Conservation (phyloP, 2,797 vertebrate species). For the Rhinogobio ventralis region DNA sequence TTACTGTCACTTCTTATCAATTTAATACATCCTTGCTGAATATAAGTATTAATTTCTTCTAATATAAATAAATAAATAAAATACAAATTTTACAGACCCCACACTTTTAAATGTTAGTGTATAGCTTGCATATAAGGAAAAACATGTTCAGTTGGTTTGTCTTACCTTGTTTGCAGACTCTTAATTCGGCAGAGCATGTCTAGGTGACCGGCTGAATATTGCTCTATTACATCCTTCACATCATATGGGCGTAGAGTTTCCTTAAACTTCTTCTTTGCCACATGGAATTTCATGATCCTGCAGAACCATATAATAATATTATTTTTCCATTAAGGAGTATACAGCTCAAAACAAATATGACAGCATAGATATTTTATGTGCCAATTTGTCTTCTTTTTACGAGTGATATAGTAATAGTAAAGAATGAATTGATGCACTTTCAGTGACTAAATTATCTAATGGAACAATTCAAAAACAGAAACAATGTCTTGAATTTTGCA, state of each 20-base stretch:
- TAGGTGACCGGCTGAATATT: slow-evolving; percentile 97
- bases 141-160: slow-evolving; percentile 55
- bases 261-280: slow-evolving; percentile 98
- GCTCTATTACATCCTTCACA: slow-evolving; percentile 98
- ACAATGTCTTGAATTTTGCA: background rate
- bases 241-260: slow-evolving; percentile 97
- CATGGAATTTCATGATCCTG: slow-evolving; percentile 98
- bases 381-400: background rate
- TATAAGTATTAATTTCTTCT: background rate
- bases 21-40: background rate
- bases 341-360: background rate
- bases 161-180: slow-evolving; percentile 95
- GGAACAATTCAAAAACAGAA: too few relatives aligned
- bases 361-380: background rate
- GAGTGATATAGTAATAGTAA: background rate
- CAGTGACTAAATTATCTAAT: background rate
- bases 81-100: background rate
- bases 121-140: background rate
- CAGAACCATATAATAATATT: slow-evolving; percentile 9
- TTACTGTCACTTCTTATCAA: background rate
- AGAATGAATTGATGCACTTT: background rate
- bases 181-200: slow-evolving; percentile 99
- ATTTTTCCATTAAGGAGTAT: background rate
- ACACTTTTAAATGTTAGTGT: background rate
- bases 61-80: background rate